phyloP scores from a whole-genome alignment of 1,140 invertebrate genomes.

The Himalopsyche phryganea region DNA sequence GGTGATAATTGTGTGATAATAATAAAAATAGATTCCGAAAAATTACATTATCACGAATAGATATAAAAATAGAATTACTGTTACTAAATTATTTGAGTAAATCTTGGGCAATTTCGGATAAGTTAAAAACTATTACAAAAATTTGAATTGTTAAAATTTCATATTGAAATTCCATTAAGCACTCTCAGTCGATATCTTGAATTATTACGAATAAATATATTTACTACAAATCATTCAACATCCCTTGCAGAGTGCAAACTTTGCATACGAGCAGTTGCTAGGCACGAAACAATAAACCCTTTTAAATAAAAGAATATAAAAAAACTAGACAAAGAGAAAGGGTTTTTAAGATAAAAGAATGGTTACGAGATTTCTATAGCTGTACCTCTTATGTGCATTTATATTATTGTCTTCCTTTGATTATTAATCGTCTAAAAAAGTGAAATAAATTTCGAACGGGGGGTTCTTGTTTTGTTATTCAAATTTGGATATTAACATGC shows the following conservation, averaged over 20 bases:
- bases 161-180: too few relatives aligned
- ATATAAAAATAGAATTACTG: too few relatives aligned
- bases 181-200: too few relatives aligned
- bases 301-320: constrained; percentile 6
- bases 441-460: constrained; percentile 6
- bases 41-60: too few relatives aligned
- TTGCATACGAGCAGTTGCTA: constrained; percentile 10
- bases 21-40: too few relatives aligned
- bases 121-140: too few relatives aligned
- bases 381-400: constrained; percentile 3
- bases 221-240: too few relatives aligned
- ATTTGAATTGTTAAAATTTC: too few relatives aligned
- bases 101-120: too few relatives aligned
- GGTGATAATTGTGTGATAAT: too few relatives aligned
- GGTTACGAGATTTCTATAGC: constrained; percentile 15
- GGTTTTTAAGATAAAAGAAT: constrained; percentile 25
- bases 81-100: too few relatives aligned
- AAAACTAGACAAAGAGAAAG: not conserved
- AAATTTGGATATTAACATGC: constrained; percentile 30
- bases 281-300: constrained; percentile 15
- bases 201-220: too few relatives aligned
- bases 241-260: constrained; percentile 4
- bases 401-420: constrained; percentile 20
- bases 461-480: constrained; percentile 31
- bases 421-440: constrained; percentile 26